A percentile compares a stretch with the other conserved stretches of the same genome.
These are phyloP conservation scores for Paradoxurus hermaphroditus DNA, from an alignment of 2,113 vertebrate genomes.

Conservation along the genomic window DNA sequence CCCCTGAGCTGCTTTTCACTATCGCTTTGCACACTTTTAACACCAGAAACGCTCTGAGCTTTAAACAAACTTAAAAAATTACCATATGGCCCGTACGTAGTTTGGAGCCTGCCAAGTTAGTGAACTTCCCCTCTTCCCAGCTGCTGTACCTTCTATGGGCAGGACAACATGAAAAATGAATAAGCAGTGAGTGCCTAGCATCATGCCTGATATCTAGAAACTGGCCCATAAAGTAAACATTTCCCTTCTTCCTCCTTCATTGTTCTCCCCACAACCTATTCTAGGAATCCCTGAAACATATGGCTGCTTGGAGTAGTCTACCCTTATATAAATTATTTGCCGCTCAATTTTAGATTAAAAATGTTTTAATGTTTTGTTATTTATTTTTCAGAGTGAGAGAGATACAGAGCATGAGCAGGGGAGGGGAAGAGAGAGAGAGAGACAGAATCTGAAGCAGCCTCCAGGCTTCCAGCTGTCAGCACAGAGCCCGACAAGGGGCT, in stretches of 20 bases:
- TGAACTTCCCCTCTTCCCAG: background rate
- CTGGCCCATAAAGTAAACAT: background rate
- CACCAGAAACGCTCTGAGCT: background rate
- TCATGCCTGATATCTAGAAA: background rate
- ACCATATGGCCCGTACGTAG: background rate
- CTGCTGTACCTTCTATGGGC: background rate
- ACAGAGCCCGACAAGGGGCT: too few species aligned
- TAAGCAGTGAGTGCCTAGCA: background rate
- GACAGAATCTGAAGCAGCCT: too few species aligned
- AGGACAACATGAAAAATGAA: background rate
- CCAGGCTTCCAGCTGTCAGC: too few species aligned
- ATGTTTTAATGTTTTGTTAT: background rate
- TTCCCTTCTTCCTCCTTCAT: background rate
- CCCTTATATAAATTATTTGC: background rate
- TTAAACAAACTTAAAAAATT: background rate
- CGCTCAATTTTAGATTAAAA: background rate
- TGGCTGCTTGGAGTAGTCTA: background rate
- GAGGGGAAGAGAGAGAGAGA: too few species aligned
- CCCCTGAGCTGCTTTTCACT: background rate
- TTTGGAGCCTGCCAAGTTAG: background rate
- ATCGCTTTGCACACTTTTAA: background rate
- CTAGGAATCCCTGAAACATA: background rate
- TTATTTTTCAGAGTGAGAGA: too few species aligned
- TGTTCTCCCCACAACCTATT: background rate
- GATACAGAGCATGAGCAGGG: too few species aligned